Evolutionary conservation across 2,797 vertebrate species (phyloP).

Genomic region (Coregonus suidteri): DNA sequence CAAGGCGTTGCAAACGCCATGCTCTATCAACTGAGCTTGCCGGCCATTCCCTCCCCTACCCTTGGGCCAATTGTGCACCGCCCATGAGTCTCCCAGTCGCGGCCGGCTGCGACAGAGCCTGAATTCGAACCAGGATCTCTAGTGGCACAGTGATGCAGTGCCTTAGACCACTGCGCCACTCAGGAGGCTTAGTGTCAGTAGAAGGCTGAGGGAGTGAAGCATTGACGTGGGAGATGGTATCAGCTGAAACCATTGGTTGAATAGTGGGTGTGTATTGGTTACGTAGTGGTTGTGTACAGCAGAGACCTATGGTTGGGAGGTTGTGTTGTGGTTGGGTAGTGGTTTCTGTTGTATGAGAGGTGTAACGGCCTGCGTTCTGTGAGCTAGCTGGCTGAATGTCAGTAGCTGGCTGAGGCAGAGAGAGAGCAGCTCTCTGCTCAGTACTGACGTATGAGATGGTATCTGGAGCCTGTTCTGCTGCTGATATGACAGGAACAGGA

Average conservation of each 20-base stretch:
- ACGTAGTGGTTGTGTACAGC: not conserved
- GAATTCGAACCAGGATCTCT: too few relatives aligned
- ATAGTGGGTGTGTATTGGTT: not conserved
- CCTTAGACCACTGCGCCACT: too few relatives aligned
- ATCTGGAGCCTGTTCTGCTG: slow-evolving; percentile 55
- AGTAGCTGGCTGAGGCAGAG: slow-evolving; percentile 40
- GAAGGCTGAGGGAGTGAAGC: not conserved
- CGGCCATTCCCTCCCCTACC: too few relatives aligned
- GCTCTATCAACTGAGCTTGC: too few relatives aligned
- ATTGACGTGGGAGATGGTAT: not conserved
- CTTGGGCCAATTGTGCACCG: too few relatives aligned
- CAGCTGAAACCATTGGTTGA: not conserved
- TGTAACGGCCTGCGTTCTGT: not conserved
- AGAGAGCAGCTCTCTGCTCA: too few relatives aligned
- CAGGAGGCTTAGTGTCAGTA: not conserved
- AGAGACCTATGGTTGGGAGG: slow-evolving; percentile 18
- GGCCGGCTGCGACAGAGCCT: too few relatives aligned
- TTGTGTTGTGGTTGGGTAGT: not conserved
- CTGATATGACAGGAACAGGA: slow-evolving; percentile 68
- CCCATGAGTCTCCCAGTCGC: too few relatives aligned
- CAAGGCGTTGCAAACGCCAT: too few relatives aligned
- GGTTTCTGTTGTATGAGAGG: not conserved
- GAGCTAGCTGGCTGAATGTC: not conserved
- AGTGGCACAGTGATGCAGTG: too few relatives aligned
- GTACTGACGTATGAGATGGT: slow-evolving; percentile 70